Evolutionary conservation across 2,888 invertebrate species (phyloP), one percentile per base, ranked within the genome.

Genomic region (Amphipyra tragopoginis): DNA sequence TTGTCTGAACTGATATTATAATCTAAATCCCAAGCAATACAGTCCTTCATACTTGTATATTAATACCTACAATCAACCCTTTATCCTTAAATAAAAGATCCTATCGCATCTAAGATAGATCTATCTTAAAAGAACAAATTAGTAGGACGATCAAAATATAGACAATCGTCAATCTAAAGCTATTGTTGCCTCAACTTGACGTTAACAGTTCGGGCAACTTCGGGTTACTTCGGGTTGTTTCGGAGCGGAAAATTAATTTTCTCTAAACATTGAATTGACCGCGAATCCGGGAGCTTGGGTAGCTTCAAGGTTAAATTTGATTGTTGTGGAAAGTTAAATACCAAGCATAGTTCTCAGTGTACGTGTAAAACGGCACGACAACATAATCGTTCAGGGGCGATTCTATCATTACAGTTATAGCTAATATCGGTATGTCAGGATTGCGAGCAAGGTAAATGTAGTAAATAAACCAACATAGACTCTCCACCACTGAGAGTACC

Each of bases 201-300:
- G 21, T 21, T 39, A 43, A 38, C 21, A 11, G 5, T 48, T 69
- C 59, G 65, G 39, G 8, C 1, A n/a, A 15, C 5, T 7, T 49
- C 59, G 65, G 39, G 8, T 0, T 10, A 29, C 7, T 53, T 70
- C 55, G 71, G 21, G 8, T 53, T 39, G 10, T 29, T 33, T 70
- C 52, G 45, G 56, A 63, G 65, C 58, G 61, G 70, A 63, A 73
- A 76, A 76, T 76, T 65, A 76, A 76, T 76, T 73, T n/a, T 67
- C 63, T 51, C 10, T 55, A 68, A 56, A 67, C 66, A 36, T 60
- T 53, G 63, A 52, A 59, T 61, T 67, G 61, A 70, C 73, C 76
- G 39, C 53, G 56, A 42, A 49, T 58, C 59, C 36, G 53, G 34
- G 5, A 42, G 26, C 33, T 63, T 50, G 29, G 64, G 54, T 52